phyloP scores from a whole-genome alignment of 2,113 vertebrate species.

The Periophthalmus modestus region DNA sequence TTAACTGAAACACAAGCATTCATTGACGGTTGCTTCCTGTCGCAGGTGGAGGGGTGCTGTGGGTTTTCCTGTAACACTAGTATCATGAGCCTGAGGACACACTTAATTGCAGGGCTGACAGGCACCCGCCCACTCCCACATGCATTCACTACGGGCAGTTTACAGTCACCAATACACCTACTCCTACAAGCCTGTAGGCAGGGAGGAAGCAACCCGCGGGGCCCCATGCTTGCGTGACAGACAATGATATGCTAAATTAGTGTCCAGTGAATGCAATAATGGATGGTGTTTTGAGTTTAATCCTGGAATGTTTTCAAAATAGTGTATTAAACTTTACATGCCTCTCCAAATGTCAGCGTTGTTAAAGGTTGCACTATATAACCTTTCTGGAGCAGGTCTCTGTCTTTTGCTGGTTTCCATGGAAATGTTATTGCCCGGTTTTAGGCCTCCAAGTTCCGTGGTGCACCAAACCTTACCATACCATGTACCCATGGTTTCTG shows the following conservation, averaged over 20 bases:
- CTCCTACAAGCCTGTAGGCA: not conserved
- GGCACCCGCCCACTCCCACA: not conserved
- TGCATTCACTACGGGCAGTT: not conserved
- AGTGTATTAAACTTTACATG: not conserved
- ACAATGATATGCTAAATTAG: not conserved
- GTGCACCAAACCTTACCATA: no score
- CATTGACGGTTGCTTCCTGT: not conserved
- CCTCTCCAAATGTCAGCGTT: not conserved
- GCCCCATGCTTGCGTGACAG: not conserved
- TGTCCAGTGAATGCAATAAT: not conserved
- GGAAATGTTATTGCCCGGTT: no score
- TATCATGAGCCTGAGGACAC: not conserved
- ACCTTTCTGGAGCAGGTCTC: no score
- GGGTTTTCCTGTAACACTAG: not conserved
- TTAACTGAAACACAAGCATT: not conserved
- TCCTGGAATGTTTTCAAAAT: not conserved
- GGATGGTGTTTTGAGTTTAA: not conserved
- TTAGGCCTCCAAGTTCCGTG: no score
- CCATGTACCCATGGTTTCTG: no score
- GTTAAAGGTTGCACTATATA: no score
- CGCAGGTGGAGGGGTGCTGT: not conserved
- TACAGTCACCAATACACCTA: not conserved
- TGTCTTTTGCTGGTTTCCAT: no score
- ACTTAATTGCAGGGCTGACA: not conserved
- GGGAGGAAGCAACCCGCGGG: not conserved